phyloP scores from a whole-genome alignment of 2,888 invertebrate species.

The Limnephilus marmoratus region DNA sequence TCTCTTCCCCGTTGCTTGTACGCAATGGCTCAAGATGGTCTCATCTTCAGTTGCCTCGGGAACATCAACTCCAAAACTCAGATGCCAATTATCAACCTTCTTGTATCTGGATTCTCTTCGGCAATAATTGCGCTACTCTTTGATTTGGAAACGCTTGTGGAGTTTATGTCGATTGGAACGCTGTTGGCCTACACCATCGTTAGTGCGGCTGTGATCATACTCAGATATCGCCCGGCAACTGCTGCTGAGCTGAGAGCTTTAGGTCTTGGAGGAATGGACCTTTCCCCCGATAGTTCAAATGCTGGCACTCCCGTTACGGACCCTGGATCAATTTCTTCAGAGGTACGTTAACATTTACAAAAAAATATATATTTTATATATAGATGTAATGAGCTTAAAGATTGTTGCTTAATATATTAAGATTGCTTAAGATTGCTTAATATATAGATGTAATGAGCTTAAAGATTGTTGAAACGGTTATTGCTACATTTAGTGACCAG shows the following conservation, averaged over 20 bases:
- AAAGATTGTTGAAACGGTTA: too few relatives aligned
- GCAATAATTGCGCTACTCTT: conserved; percentile 90
- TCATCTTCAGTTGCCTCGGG: conserved; percentile 88
- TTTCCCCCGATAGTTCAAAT: conserved; percentile 79
- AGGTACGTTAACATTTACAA: conserved; percentile 70
- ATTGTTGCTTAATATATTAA: too few relatives aligned
- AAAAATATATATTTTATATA: too few relatives aligned
- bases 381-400: too few relatives aligned
- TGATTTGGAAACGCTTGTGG: conserved; percentile 92
- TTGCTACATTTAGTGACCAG: too few relatives aligned
- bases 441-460: too few relatives aligned
- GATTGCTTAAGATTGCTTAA: too few relatives aligned
- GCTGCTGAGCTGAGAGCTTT: conserved; percentile 75
- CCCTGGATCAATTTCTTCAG: conserved; percentile 78
- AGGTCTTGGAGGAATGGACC: conserved; percentile 74
- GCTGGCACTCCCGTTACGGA: conserved; percentile 80
- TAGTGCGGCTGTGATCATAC: conserved; percentile 91
- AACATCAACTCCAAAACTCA: conserved; percentile 88
- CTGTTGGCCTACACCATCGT: conserved; percentile 94
- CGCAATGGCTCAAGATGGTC: conserved; percentile 93
- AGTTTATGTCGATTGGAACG: conserved; percentile 96
- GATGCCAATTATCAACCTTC: conserved; percentile 86
- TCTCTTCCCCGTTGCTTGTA: conserved; percentile 92
- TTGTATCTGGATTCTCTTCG: conserved; percentile 86
- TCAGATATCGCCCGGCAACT: conserved; percentile 85